Evolutionary conservation across 2,113 vertebrate species (phyloP).

Genomic region (Phodopus roborovskii): DNA sequence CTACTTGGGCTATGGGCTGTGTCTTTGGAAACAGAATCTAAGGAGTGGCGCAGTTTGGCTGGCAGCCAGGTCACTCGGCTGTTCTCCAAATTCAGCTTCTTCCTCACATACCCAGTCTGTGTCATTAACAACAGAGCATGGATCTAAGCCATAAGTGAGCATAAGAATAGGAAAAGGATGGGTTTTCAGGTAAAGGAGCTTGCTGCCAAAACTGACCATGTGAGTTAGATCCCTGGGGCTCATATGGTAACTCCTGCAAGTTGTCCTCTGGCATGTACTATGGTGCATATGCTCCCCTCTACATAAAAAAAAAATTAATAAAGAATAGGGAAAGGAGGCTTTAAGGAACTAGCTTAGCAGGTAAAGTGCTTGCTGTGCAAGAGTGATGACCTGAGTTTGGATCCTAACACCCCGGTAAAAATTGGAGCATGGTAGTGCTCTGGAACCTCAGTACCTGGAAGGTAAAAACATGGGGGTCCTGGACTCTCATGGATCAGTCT

Average conservation of each 20-base stretch:
- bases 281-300: not conserved
- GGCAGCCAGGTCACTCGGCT: too few species aligned
- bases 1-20: too few species aligned
- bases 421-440: not conserved
- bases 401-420: not conserved
- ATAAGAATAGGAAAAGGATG: not conserved
- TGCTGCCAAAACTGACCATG: not conserved
- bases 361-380: not conserved
- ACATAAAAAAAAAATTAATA: not conserved
- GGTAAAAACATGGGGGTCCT: not conserved
- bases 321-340: not conserved
- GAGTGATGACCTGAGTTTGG: not conserved
- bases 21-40: too few species aligned
- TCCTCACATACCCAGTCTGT: not conserved
- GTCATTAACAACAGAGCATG: not conserved
- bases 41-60: too few species aligned
- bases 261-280: not conserved
- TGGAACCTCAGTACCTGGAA: not conserved
- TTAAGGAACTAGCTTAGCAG: not conserved
- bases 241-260: not conserved
- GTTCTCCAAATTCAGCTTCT: not conserved
- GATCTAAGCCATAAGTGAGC: not conserved
- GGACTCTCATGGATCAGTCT: not conserved
- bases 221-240: not conserved
- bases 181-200: not conserved